phyloP scores from a whole-genome alignment of 2,113 vertebrate genomes.

The Notechis scutatus region DNA sequence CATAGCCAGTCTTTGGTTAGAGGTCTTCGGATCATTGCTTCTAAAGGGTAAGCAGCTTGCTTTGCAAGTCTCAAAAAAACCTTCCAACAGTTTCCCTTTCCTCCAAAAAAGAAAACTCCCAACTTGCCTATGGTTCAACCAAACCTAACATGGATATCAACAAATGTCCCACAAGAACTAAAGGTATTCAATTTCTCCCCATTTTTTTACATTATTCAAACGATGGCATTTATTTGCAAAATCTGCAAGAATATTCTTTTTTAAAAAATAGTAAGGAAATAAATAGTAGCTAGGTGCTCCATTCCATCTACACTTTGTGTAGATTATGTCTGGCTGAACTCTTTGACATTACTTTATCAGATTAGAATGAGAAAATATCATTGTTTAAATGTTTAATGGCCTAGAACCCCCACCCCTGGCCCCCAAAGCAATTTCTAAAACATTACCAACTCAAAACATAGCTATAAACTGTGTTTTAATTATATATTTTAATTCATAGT shows the following conservation, averaged over 20 bases:
- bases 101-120: not conserved
- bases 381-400: not conserved
- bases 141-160: not conserved
- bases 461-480: not conserved
- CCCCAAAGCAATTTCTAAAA: not conserved
- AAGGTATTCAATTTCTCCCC: not conserved
- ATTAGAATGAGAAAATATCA: not conserved
- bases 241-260: not conserved
- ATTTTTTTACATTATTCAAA: not conserved
- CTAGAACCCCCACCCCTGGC: not conserved
- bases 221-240: not conserved
- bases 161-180: not conserved
- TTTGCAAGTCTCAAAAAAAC: not conserved
- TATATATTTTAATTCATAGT: not conserved
- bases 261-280: not conserved
- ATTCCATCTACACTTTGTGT: not conserved
- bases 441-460: not conserved
- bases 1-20: not conserved
- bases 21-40: not conserved
- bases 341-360: not conserved
- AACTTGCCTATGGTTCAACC: not conserved
- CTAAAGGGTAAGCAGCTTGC: not conserved
- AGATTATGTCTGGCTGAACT: not conserved
- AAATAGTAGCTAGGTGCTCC: not conserved
- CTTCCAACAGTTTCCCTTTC: not conserved